Conservation (phyloP, 2,797 vertebrate genomes). For the Mormyrops boulengeri region DNA sequence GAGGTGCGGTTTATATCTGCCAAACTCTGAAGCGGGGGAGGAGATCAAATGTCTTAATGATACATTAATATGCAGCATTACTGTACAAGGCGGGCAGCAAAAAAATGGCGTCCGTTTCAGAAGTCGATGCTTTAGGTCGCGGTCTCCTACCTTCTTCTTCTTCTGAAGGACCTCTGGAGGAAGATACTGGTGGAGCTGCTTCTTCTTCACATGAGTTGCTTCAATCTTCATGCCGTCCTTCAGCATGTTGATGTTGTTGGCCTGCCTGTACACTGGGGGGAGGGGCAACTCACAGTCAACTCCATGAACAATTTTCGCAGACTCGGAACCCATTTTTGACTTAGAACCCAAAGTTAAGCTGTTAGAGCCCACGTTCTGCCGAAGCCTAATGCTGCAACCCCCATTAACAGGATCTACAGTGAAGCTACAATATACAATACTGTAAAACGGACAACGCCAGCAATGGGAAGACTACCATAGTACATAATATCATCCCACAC, state of each 20-base stretch:
- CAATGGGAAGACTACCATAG: not conserved
- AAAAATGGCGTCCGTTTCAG: not conserved
- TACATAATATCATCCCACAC: not conserved
- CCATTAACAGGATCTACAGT: not conserved
- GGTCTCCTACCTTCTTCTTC: constrained; percentile 69
- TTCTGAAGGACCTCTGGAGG: constrained; percentile 84
- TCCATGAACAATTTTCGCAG: not conserved
- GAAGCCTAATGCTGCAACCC: not conserved
- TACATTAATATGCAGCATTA: not conserved
- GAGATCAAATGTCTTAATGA: not conserved
- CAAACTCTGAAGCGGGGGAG: constrained; percentile 59
- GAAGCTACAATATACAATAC: not conserved
- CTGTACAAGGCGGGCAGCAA: not conserved
- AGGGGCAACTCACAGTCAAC: not conserved
- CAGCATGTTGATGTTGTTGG: constrained; percentile 86
- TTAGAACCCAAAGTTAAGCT: not conserved
- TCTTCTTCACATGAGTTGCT: constrained; percentile 90
- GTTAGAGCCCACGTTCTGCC: not conserved
- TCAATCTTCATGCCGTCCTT: constrained; percentile 97
- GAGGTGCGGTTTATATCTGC: constrained; percentile 71
- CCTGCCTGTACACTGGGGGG: constrained; percentile 85
- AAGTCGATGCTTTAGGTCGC: not conserved
- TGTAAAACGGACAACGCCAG: not conserved
- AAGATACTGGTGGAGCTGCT: constrained; percentile 88
- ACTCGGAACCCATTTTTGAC: not conserved